These are phyloP conservation scores for Pleuronectes platessa DNA, from an alignment of 2,113 vertebrate genomes.

Conservation along the genomic window DNA sequence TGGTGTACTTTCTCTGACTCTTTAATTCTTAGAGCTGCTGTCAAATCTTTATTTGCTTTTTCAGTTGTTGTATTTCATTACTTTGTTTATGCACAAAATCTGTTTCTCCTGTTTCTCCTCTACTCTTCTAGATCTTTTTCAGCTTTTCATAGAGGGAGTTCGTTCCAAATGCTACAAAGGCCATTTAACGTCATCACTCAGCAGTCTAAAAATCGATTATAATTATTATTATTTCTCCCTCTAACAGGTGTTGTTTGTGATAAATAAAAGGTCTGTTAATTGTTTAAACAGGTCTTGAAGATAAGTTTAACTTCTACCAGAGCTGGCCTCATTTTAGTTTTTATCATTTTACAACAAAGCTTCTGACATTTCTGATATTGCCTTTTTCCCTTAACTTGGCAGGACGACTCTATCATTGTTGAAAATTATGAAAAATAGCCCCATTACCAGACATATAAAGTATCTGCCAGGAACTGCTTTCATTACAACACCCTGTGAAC, in stretches of 20 bases:
- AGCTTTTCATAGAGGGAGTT: no score
- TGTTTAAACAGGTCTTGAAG: neutral
- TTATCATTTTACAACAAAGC: neutral
- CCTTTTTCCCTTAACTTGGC: neutral
- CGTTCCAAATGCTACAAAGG: no score
- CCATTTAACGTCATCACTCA: neutral
- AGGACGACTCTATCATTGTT: neutral
- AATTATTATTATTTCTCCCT: neutral
- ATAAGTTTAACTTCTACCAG: no score
- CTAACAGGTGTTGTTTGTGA: neutral
- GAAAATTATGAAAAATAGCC: constrained; percentile 2
- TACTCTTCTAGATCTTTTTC: no score
- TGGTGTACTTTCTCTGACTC: no score
- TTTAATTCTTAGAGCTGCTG: no score
- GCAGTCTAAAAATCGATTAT: neutral
- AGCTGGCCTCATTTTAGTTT: neutral
- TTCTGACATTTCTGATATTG: neutral
- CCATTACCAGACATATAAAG: neutral
- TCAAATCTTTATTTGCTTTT: no score
- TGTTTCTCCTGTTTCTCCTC: no score
- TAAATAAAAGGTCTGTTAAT: neutral
- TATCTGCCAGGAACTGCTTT: constrained; percentile 18
- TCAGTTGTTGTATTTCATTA: no score
- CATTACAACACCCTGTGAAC: neutral
- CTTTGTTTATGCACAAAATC: no score